Evolutionary conservation across 2,888 invertebrate species (phyloP).

Genomic region (Lasioglossum oenotherae): DNA sequence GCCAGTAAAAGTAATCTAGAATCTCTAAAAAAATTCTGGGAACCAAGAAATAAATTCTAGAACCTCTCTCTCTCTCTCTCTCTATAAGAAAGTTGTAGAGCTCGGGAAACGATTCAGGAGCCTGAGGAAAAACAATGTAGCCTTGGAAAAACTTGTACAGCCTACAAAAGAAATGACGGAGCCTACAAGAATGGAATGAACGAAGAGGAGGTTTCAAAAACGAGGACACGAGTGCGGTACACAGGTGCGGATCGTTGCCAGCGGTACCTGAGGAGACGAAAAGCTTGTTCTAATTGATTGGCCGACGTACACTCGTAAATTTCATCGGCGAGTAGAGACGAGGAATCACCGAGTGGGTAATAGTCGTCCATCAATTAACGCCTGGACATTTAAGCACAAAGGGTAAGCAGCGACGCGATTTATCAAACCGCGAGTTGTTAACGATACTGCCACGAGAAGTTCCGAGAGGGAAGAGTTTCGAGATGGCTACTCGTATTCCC

Average conservation of each 20-base stretch:
- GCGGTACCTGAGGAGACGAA: constrained; percentile 1
- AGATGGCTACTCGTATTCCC: constrained; percentile 55
- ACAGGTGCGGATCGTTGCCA: neutral
- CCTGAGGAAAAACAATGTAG: neutral
- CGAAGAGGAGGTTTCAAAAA: neutral
- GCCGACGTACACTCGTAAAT: constrained; percentile 12
- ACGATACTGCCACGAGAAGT: constrained; percentile 39
- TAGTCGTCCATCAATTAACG: constrained; percentile 24
- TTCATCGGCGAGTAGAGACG: neutral
- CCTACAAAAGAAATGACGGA: neutral
- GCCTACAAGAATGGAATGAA: neutral
- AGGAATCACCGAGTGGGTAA: neutral
- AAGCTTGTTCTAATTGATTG: constrained; percentile 5
- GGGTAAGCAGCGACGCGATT: constrained; percentile 25
- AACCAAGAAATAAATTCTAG: too few species aligned
- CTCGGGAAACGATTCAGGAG: neutral
- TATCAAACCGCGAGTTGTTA: constrained; percentile 46
- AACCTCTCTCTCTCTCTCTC: too few species aligned
- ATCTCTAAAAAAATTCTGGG: too few species aligned
- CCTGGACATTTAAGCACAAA: constrained; percentile 8
- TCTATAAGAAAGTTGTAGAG: too few species aligned
- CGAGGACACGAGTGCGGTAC: neutral
- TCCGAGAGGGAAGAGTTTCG: constrained; percentile 24
- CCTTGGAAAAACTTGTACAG: neutral
- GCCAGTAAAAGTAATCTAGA: too few species aligned